phyloP scores from a whole-genome alignment of 2,888 invertebrate genomes.

The Rhopalosiphum nymphaeae region DNA sequence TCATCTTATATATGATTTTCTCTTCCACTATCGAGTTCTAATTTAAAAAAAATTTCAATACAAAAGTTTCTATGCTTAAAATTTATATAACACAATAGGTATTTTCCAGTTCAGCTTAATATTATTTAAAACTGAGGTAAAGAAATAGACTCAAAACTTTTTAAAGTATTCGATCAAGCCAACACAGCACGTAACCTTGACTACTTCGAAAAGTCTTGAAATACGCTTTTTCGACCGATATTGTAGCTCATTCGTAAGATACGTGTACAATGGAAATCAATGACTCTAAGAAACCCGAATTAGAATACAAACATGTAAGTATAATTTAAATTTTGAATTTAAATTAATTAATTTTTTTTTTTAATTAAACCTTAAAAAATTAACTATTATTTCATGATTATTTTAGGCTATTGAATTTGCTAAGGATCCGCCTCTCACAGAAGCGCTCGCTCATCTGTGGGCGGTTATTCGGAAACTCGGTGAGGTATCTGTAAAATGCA shows the following conservation, averaged over 20 bases:
- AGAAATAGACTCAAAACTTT: not conserved
- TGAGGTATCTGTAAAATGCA: constrained; percentile 27
- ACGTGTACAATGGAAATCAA: constrained; percentile 2
- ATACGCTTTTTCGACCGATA: not conserved
- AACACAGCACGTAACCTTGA: constrained; percentile 41
- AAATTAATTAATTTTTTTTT: not conserved
- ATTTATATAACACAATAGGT: not conserved
- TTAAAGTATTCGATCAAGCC: constrained; percentile 40
- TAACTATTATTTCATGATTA: not conserved
- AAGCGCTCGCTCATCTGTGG: constrained; percentile 50
- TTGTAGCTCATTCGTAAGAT: not conserved
- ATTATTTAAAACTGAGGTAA: not conserved
- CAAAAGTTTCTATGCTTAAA: not conserved
- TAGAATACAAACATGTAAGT: constrained; percentile 39
- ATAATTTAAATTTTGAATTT: not conserved
- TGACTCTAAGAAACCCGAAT: not conserved
- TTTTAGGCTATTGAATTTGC: constrained; percentile 49
- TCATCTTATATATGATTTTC: not conserved
- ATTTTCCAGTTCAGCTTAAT: not conserved
- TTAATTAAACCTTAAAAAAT: not conserved
- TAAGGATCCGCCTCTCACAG: constrained; percentile 41
- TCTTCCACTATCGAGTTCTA: not conserved
- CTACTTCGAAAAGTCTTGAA: not conserved
- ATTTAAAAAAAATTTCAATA: not conserved
- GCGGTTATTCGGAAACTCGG: constrained; percentile 31